Evolutionary conservation across 2,888 invertebrate genomes (phyloP).

Genomic region (Bibio marci): DNA sequence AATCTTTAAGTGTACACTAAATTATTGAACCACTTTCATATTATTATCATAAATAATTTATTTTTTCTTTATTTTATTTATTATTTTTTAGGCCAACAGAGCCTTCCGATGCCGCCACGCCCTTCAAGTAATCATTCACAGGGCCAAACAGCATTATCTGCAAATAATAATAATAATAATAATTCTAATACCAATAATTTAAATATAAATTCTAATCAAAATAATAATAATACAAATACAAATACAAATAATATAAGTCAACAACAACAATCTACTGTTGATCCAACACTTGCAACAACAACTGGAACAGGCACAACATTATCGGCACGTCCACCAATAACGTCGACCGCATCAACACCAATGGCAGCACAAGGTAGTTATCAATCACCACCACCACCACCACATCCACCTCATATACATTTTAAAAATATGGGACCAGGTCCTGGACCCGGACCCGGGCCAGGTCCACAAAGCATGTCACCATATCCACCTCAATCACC

Average conservation of each 20-base stretch:
- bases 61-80: slow-evolving; percentile 6
- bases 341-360: slow-evolving; percentile 11
- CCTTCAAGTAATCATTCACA: slow-evolving; percentile 73
- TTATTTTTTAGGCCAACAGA: slow-evolving; percentile 56
- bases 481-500: slow-evolving; percentile 36
- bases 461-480: slow-evolving; percentile 35
- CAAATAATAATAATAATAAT: slow-evolving; percentile 2
- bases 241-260: background rate
- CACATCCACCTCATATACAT: too few relatives aligned
- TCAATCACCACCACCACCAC: slow-evolving; percentile 14
- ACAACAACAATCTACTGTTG: slow-evolving; percentile 5
- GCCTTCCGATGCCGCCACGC: slow-evolving; percentile 90
- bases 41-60: too few relatives aligned
- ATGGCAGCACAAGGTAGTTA: slow-evolving; percentile 10
- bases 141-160: slow-evolving; percentile 34
- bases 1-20: too few relatives aligned
- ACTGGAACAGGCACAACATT: too few relatives aligned
- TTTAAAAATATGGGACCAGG: too few relatives aligned
- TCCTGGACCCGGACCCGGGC: too few relatives aligned
- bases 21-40: too few relatives aligned
- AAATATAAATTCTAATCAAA: slow-evolving; percentile 2
- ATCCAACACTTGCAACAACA: too few relatives aligned
- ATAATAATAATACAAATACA: too few relatives aligned
- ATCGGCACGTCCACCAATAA: slow-evolving; percentile 34
- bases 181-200: too few relatives aligned